Evolutionary conservation across 2,797 vertebrate genomes (phyloP).

Genomic region (Siniperca obscura): DNA sequence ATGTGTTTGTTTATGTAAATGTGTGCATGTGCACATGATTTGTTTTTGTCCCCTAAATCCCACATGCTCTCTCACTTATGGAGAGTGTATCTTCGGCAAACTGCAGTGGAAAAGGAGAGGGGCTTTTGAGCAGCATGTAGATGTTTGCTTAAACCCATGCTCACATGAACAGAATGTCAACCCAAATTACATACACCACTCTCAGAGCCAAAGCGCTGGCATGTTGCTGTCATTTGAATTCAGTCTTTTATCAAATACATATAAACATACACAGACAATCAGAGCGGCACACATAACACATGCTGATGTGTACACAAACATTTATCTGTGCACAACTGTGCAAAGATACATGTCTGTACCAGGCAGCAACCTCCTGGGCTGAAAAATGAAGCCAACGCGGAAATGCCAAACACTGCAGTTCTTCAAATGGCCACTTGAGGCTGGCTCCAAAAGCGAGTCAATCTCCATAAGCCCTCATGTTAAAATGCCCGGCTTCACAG

Average conservation of each 20-base stretch:
- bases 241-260: constrained; percentile 28
- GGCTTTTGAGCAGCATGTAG: constrained; percentile 28
- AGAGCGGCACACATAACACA: constrained; percentile 16
- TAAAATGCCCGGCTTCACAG: neutral
- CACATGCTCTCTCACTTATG: constrained; percentile 8
- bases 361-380: too few relatives aligned
- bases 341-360: neutral
- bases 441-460: too few relatives aligned
- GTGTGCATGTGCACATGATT: constrained; percentile 19
- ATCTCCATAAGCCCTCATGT: too few relatives aligned
- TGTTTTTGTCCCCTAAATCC: constrained; percentile 22
- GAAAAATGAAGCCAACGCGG: too few relatives aligned
- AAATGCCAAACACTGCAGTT: too few relatives aligned
- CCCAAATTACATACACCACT: constrained; percentile 33
- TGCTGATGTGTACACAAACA: constrained; percentile 26
- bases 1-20: constrained; percentile 20
- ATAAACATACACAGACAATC: constrained; percentile 33
- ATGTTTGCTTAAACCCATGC: constrained; percentile 48
- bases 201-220: constrained; percentile 35
- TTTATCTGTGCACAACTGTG: neutral
- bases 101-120: constrained; percentile 9
- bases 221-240: constrained; percentile 43
- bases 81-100: neutral
- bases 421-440: too few relatives aligned
- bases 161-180: constrained; percentile 47